Base-by-base conservation (phyloP, 2,888 invertebrate species). In the Cheilosia urbana region DNA sequence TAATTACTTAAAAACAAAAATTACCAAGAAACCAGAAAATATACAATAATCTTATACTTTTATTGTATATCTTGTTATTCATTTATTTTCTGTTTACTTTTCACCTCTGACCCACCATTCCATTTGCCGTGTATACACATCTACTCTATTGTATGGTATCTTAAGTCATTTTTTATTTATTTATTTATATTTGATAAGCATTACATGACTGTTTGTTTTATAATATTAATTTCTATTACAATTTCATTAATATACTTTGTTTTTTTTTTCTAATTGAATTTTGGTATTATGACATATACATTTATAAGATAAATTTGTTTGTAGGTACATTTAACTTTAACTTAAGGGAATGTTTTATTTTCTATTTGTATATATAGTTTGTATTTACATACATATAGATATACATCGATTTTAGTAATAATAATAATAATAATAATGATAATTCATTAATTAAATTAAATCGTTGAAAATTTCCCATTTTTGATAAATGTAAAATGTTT, bases 381-480 rank as follows among this genome's bases (percentile, higher is more conserved):
- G 66, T 85, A 81, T 85, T 81, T 85, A 85, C 81, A 81, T 85
- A 85, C 85, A 85, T 62, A 81, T 72, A 85, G 85, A 85, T 76
- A 81, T 76, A 85, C 81, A 85, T 72, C 63, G 66, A 85, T 81
- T 77, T 77, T 85, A 51, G 81, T 76, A 76, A 80, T 80, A 53
- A 65, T 75, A 65, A 80, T 75, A 65, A 80, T 80, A 69, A 80
- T 58, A 40, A 66, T 57, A 75, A 71, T 84, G 57, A 75, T 69
- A 71, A 69, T 80, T 62, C 57, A 73, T 73, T 76, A 65, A 60
- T 79, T 72, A 81, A 85, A 85, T 85, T 81, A 85, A 85, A 85
- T 85, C 85, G 85, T 85, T 85, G 85, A 85, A 85, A 72, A 77
- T 47, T 85, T 65, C 17, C 65, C 80, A 66, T 71, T 66, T 71